phyloP scores from a whole-genome alignment of 2,797 vertebrate genomes.

The Luscinia luscinia region DNA sequence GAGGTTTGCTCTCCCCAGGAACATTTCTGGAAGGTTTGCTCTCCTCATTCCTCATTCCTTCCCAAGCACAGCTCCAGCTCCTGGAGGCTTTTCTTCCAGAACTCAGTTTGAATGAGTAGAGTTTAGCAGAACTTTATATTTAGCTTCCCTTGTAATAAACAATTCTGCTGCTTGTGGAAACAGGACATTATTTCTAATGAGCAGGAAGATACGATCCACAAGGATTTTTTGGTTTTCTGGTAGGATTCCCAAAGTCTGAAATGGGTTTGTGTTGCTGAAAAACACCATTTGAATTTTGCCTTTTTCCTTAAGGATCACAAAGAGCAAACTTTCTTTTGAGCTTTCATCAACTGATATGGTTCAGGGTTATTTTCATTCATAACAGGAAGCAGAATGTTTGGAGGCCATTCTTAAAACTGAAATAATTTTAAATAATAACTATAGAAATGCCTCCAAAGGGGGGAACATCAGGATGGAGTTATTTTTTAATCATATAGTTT shows the following conservation, averaged over 20 bases:
- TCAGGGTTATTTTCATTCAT: neutral
- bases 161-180: neutral
- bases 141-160: neutral
- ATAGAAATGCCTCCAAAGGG: neutral
- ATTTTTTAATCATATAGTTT: neutral
- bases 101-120: neutral
- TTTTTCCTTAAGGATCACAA: neutral
- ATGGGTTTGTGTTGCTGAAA: neutral
- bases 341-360: neutral
- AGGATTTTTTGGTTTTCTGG: neutral
- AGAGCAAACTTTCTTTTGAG: neutral
- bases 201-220: neutral
- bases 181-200: neutral
- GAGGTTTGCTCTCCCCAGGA: neutral
- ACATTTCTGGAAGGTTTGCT: neutral
- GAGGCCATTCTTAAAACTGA: neutral
- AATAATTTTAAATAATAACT: neutral
- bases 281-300: neutral
- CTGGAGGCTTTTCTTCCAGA: neutral
- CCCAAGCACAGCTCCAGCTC: slow-evolving; percentile 2
- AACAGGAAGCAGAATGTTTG: neutral
- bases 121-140: neutral
- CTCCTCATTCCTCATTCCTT: neutral
- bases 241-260: neutral
- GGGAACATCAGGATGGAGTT: neutral